Percentiles rank a stretch among this genome's conserved stretches.
Evolutionary conservation across 2,888 invertebrate species (phyloP).

Genomic region (Eupithecia exiguata): DNA sequence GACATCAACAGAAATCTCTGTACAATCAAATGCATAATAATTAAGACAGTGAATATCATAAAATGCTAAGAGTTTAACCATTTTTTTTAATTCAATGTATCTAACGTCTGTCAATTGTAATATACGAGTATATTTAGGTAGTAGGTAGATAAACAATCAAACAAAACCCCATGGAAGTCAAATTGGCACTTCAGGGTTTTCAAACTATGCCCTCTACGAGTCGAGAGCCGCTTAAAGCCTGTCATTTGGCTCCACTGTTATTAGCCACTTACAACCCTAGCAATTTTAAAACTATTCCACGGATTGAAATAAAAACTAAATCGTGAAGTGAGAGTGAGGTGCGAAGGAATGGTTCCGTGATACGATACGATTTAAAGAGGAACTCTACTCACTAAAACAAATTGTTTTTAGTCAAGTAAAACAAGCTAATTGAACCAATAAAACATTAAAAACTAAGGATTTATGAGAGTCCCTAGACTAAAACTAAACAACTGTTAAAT

Average conservation of each 20-base stretch:
- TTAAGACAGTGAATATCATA: no score
- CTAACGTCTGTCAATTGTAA: not conserved
- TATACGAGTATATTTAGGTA: not conserved
- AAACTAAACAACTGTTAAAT: not conserved
- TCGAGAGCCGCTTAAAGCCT: conserved; percentile 65
- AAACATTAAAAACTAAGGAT: not conserved
- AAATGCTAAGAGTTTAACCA: not conserved
- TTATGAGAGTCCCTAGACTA: not conserved
- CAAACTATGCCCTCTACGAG: conserved; percentile 50
- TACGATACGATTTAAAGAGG: not conserved
- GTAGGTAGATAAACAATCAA: conserved; percentile 26
- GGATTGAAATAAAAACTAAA: conserved; percentile 53
- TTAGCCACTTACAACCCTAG: conserved; percentile 73
- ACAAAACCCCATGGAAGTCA: conserved; percentile 47
- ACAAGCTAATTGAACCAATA: not conserved
- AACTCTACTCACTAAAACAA: not conserved
- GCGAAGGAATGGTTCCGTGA: conserved; percentile 1
- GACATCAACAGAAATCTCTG: not conserved
- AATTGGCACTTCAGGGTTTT: conserved; percentile 49
- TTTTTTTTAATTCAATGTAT: not conserved
- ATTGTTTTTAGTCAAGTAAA: not conserved
- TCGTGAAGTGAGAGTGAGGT: conserved; percentile 17
- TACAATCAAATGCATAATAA: not conserved
- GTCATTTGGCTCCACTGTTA: conserved; percentile 70
- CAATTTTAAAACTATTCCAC: conserved; percentile 55